Percentiles rank a stretch among this genome's conserved stretches.
phyloP scores from a whole-genome alignment of 2,113 vertebrate genomes.

The Labrus mixtus region DNA sequence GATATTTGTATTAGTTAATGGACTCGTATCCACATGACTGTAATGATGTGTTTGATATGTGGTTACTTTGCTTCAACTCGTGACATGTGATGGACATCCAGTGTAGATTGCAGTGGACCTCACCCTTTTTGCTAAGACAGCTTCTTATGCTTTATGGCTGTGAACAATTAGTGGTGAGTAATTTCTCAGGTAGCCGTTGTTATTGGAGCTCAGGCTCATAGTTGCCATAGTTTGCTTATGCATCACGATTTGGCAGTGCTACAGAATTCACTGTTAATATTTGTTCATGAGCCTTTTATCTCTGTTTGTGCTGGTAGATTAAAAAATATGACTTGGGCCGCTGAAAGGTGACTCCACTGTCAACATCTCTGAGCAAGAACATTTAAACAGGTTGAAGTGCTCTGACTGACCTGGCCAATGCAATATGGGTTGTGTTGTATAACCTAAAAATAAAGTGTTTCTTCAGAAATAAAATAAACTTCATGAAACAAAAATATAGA shows the following conservation, averaged over 20 bases:
- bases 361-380: slow-evolving; percentile 21
- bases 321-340: slow-evolving; percentile 11
- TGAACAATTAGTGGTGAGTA: slow-evolving; percentile 72
- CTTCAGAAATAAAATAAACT: background rate
- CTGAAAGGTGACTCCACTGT: slow-evolving; percentile 44
- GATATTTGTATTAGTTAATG: background rate
- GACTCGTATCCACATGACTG: slow-evolving; percentile 4
- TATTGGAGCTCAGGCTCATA: slow-evolving; percentile 53
- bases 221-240: slow-evolving; percentile 61
- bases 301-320: slow-evolving; percentile 45
- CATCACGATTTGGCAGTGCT: slow-evolving; percentile 54
- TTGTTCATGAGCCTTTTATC: slow-evolving; percentile 66
- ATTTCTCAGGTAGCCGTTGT: slow-evolving; percentile 55
- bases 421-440: background rate
- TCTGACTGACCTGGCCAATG: background rate
- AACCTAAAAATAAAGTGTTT: background rate
- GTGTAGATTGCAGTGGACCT: slow-evolving; percentile 52
- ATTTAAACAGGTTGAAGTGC: background rate
- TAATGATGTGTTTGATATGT: slow-evolving; percentile 40
- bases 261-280: slow-evolving; percentile 57
- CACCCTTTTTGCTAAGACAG: slow-evolving; percentile 59
- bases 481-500: background rate
- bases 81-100: slow-evolving; percentile 66
- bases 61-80: slow-evolving; percentile 19
- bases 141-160: slow-evolving; percentile 56